These are phyloP conservation scores for Eutrigla gurnardus DNA, from an alignment of 2,797 vertebrate species.

Conservation along the genomic window DNA sequence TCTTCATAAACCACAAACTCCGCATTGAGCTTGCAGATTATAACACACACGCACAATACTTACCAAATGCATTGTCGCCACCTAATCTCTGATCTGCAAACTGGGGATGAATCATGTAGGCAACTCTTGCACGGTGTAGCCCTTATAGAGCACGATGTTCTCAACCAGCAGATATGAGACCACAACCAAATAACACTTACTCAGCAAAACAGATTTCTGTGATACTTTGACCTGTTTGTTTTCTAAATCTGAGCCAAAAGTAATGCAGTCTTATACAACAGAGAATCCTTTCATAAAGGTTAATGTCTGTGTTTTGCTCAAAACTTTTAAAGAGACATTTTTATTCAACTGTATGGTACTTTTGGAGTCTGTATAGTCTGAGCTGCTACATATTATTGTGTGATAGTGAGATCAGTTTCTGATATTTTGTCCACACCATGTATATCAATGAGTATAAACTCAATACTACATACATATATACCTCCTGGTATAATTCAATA, in stretches of 20 bases:
- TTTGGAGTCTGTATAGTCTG: background rate
- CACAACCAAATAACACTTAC: constrained; percentile 18
- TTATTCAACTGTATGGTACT: background rate
- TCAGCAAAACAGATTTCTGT: constrained; percentile 10
- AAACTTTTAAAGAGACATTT: background rate
- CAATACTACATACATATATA: background rate
- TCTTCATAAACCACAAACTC: constrained; percentile 58
- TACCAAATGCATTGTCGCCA: background rate
- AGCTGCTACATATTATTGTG: background rate
- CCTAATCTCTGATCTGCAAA: constrained; percentile 21
- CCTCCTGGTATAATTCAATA: background rate
- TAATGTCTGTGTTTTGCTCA: background rate
- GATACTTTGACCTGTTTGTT: background rate
- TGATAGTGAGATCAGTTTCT: background rate
- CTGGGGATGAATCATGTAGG: background rate
- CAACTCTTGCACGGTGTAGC: constrained; percentile 21
- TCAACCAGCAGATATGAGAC: constrained; percentile 37
- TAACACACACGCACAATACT: constrained; percentile 26
- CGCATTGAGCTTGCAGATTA: constrained; percentile 13
- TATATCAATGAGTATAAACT: background rate
- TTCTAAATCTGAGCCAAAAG: background rate
- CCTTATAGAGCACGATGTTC: background rate
- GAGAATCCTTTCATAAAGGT: too few species aligned
- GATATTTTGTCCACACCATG: background rate
- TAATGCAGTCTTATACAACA: background rate